phyloP scores from a whole-genome alignment of 2,888 invertebrate genomes.

The Lepetodrilus schrolli region DNA sequence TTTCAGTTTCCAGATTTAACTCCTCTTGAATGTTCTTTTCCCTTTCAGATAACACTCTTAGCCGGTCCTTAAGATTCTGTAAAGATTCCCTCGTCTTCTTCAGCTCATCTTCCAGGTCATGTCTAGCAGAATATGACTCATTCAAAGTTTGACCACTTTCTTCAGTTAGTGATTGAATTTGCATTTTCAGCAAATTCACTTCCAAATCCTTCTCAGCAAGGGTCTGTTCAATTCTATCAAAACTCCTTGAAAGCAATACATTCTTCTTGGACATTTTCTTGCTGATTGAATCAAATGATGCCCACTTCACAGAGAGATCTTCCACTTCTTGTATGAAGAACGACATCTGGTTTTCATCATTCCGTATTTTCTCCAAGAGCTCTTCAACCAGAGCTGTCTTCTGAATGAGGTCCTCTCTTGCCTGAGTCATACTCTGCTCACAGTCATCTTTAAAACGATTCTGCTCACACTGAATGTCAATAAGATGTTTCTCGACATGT shows the following conservation, averaged over 20 bases:
- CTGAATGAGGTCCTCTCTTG: background rate
- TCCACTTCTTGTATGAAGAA: constrained; percentile 14
- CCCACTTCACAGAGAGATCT: constrained; percentile 11
- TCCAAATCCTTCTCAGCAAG: constrained; percentile 13
- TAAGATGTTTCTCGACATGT: background rate
- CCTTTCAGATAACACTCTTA: background rate
- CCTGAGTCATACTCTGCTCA: background rate
- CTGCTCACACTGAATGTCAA: background rate
- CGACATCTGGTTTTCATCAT: background rate
- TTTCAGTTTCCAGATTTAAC: background rate
- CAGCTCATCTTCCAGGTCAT: background rate
- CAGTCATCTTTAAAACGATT: constrained; percentile 15
- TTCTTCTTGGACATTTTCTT: constrained; percentile 17
- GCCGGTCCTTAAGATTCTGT: background rate
- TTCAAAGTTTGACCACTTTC: background rate
- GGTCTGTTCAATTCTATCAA: background rate
- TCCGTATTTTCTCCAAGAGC: background rate
- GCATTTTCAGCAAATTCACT: background rate
- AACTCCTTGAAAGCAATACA: background rate
- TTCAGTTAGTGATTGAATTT: background rate
- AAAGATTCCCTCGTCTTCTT: background rate
- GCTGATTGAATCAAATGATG: background rate
- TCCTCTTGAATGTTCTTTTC: background rate
- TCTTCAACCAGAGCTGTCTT: background rate
- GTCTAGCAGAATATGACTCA: background rate